These are phyloP conservation scores for Hemibagrus guttatus DNA, from an alignment of 2,797 vertebrate genomes.

Conservation along the genomic window DNA sequence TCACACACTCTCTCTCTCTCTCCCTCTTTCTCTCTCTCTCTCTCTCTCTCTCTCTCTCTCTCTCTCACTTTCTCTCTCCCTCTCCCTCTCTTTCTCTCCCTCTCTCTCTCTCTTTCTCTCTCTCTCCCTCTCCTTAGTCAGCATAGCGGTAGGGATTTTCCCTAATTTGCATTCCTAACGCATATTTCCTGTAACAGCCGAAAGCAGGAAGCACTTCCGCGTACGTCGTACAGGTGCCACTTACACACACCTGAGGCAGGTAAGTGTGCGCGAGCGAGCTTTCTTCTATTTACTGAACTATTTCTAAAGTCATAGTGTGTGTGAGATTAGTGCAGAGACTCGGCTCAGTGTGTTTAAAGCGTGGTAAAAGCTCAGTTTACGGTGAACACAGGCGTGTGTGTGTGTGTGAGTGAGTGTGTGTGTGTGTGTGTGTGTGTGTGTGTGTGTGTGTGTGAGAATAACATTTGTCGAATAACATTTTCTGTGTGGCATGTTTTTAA, in stretches of 20 bases:
- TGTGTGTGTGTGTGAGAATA: no score
- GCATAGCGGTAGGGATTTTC: not conserved
- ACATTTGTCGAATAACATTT: no score
- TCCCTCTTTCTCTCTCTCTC: not conserved
- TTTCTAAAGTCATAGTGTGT: not conserved
- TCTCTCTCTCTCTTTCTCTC: not conserved
- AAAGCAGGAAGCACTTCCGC: conserved; percentile 10
- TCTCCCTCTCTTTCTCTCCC: not conserved
- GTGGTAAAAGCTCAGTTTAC: not conserved
- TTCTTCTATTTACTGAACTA: not conserved
- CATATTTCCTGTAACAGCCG: conserved; percentile 33
- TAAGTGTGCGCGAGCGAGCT: conserved; percentile 55
- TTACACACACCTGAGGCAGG: conserved; percentile 56
- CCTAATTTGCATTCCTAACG: conserved; percentile 64
- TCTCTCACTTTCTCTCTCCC: not conserved
- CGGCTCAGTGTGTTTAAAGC: not conserved
- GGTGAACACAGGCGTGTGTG: not conserved
- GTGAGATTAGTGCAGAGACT: not conserved
- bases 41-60: not conserved
- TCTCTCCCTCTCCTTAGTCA: not conserved
- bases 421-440: not conserved
- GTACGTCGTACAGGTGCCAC: not conserved
- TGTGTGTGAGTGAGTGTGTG: not conserved
- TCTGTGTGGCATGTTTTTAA: no score
- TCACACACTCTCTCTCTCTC: no score